A percentile compares a stretch with the other conserved stretches of the same genome.
Conservation (phyloP, 2,797 vertebrate genomes). For the Clamator glandarius region DNA sequence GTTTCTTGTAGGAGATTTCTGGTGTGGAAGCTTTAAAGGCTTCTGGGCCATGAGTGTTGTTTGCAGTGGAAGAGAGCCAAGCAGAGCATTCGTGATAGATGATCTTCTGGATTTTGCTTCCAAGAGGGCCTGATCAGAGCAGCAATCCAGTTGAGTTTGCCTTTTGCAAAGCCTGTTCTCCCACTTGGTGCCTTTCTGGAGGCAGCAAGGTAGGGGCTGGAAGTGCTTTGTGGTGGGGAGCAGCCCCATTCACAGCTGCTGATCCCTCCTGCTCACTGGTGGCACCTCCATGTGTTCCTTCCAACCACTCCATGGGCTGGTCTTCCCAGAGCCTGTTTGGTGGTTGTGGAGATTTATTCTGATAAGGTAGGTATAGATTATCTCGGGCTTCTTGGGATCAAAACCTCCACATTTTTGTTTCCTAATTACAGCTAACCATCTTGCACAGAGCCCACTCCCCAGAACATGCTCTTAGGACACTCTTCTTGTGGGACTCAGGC, state of each 20-base stretch:
- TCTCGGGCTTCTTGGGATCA: too few relatives aligned
- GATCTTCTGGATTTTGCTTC: not conserved
- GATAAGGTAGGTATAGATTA: too few relatives aligned
- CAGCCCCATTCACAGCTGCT: not conserved
- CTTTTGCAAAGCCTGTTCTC: not conserved
- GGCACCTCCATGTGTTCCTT: not conserved
- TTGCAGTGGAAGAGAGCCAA: not conserved
- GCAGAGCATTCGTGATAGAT: too few relatives aligned
- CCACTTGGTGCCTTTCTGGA: not conserved
- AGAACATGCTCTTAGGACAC: not conserved
- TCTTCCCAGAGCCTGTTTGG: not conserved
- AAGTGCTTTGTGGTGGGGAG: not conserved
- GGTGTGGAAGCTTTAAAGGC: not conserved
- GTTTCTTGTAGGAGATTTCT: not conserved
- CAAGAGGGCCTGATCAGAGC: not conserved
- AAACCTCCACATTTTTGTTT: too few relatives aligned
- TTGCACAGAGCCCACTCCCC: not conserved
- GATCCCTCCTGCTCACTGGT: not conserved
- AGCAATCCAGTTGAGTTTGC: not conserved
- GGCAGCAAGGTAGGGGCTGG: not conserved
- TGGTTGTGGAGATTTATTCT: not conserved
- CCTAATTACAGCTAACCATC: not conserved
- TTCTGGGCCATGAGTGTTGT: not conserved
- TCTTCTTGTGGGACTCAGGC: not conserved
- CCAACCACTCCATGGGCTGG: rapidly evolving